Evolutionary conservation across 2,113 vertebrate genomes (phyloP), one percentile per base, ranked within the genome.

Genomic region (Hiodon alosoides): DNA sequence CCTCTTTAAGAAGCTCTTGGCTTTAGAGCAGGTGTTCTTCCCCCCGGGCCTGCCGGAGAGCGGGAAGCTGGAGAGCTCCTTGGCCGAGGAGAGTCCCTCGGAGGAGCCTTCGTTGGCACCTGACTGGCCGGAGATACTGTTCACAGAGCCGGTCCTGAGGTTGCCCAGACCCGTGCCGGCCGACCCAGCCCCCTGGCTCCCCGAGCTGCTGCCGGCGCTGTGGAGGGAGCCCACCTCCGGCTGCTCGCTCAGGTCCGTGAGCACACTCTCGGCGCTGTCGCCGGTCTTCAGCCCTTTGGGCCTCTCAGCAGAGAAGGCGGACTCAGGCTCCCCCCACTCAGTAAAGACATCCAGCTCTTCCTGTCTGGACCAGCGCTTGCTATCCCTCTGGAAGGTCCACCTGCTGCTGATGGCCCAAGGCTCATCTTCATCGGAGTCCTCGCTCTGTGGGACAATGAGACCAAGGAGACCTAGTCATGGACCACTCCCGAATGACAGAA

Each of bases 321-420:
- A 92, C 31, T 31, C 31, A 31, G 31, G 31, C 31, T 31, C 31
- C 31, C 31, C 31, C 31, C 31, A 31, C 31, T 31, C 31, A 31
- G 31, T 31, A 83, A 98, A 98, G 72, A 97, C 94, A 3, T 98
- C 94, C 60, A 96, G 92, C 80, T 98, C 96, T 70, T 98, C 96
- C 78, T 99, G 90, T 14, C 96, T 90, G 0, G 97, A 98, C 97
- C 97, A 99, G 72, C 97, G 93, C 84, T 98, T 97, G 87, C 97
- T 99, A 88, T 98, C 96, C 80, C 96, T 90, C 83, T 99, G 96
- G 85, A 98, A 99, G 75, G 95, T 99, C 97, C 97, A 99, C 75
- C 94, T 95, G 67, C 95, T 96, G 75, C 97, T 99, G 87, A 99
- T 98, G 84, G 97, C 97, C 88, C 96, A 98, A 14, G 95, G 96